Conservation (phyloP, 64 coral and sea anemone species). For the Montipora sp. region DNA sequence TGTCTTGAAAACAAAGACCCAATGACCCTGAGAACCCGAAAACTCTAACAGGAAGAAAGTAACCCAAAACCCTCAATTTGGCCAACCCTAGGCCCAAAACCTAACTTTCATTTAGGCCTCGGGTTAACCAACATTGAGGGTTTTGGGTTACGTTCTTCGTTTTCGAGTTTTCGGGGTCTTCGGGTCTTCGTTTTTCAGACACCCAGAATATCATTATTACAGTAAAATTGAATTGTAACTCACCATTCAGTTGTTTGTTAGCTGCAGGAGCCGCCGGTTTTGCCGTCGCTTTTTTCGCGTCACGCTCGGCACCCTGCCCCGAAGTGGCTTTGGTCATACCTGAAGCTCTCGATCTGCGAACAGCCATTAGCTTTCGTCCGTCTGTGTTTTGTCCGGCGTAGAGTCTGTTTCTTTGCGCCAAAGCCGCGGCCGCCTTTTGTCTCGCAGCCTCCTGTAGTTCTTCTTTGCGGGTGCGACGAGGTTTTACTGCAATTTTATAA, state of each 20-base stretch:
- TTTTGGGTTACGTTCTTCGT: too few species aligned
- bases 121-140: too few species aligned
- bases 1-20: too few species aligned
- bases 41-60: too few species aligned
- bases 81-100: too few species aligned
- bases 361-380: slow-evolving; percentile 15
- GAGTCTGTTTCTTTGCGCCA: slow-evolving; percentile 9
- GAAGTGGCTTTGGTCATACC: neutral
- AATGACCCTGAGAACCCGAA: too few species aligned
- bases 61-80: too few species aligned
- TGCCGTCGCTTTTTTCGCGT: neutral
- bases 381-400: slow-evolving; percentile 43
- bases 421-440: slow-evolving; percentile 8
- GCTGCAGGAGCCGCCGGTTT: neutral
- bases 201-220: too few species aligned
- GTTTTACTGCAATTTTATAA: slow-evolving; percentile 64
- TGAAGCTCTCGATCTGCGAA: slow-evolving; percentile 36
- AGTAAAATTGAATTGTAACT: neutral
- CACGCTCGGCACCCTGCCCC: neutral
- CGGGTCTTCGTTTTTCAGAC: too few species aligned
- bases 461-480: slow-evolving; percentile 75
- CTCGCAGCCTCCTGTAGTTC: slow-evolving; percentile 80
- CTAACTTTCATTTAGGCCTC: too few species aligned
- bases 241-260: neutral
- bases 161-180: too few species aligned